phyloP scores from a whole-genome alignment of 1,140 invertebrate genomes.

The Drosophila ananassae region DNA sequence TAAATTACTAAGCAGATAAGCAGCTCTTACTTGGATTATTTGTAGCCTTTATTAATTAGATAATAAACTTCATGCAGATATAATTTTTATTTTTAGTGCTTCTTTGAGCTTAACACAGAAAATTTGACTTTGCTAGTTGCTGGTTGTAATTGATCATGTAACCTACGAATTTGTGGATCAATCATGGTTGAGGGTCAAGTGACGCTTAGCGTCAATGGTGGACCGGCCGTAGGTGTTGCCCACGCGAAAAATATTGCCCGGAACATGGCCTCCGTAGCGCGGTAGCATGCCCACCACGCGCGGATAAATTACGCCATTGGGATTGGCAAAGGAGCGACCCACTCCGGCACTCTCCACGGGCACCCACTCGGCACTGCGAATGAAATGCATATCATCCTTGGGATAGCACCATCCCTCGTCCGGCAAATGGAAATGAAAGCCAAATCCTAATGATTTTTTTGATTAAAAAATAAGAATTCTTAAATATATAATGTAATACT shows the following conservation, averaged over 20 bases:
- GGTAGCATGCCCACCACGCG: constrained; percentile 89
- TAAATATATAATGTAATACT: constrained; percentile 20
- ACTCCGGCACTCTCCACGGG: constrained; percentile 85
- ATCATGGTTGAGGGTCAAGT: constrained; percentile 84
- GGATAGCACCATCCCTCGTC: constrained; percentile 84
- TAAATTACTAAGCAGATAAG: too few relatives aligned
- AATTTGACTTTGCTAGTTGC: constrained; percentile 33
- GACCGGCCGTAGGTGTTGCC: constrained; percentile 90
- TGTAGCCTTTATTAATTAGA: too few relatives aligned
- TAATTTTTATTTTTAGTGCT: constrained; percentile 45
- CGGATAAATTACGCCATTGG: constrained; percentile 87
- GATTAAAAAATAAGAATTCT: background rate
- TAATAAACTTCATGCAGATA: background rate
- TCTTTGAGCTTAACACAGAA: constrained; percentile 47
- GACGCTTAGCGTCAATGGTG: constrained; percentile 88
- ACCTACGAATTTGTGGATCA: background rate
- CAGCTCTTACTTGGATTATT: background rate
- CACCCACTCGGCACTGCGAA: constrained; percentile 87
- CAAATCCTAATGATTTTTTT: constrained; percentile 37
- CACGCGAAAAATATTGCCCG: constrained; percentile 87
- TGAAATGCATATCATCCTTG: constrained; percentile 88
- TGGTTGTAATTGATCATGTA: constrained; percentile 12
- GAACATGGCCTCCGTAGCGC: constrained; percentile 90
- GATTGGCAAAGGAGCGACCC: constrained; percentile 84
- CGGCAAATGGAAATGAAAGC: constrained; percentile 66